Base-by-base conservation (phyloP, 2,888 invertebrate genomes). In the Diarsia dahlii region DNA sequence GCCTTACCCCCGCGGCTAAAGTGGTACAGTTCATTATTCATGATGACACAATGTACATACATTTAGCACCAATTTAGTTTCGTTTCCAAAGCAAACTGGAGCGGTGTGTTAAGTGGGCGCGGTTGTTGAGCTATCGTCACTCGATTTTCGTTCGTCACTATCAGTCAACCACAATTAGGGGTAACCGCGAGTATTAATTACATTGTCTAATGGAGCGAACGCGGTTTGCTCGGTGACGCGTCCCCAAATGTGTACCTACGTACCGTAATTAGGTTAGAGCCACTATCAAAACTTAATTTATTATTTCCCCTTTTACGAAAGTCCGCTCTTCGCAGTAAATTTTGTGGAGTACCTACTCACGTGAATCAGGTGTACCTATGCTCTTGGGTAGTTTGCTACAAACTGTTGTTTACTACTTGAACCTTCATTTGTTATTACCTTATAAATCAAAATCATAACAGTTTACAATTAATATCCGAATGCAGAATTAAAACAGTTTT, bases 181-280 rank as follows among this genome's bases (percentile, higher is more conserved):
- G 93, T 92, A 93, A 93, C 94, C 94, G 91, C 91, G 91, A 92
- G 94, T 95, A 95, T 96, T 96, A 94, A 96, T 96, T 96, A 96
- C 96, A 95, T 93, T 93, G 95, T 93, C 95, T 95, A 96, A 96
- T 96, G 95, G 95, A 93, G 91, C 93, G 91, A 89, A 88, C 92
- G 91, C 89, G 90, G 93, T 93, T 94, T 91, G 91, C 91, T 91
- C 90, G 89, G 90, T 91, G 92, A 93, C 91, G 91, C 90, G 90
- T 90, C 91, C 91, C 90, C 90, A 77, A 84, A 81, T 86, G 91
- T 93, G 92, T 93, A 93, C 91, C 91, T 89, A 91, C 89, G 90
- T 89, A 81, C 81, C 82, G 80, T 87, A 86, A 89, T 90, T 89
- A 85, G 89, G 84, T 84, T 88, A 87, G 69, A 83, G 56, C 77